Conservation (phyloP, 2,113 vertebrate species). For the Nyctereutes procyonoides region DNA sequence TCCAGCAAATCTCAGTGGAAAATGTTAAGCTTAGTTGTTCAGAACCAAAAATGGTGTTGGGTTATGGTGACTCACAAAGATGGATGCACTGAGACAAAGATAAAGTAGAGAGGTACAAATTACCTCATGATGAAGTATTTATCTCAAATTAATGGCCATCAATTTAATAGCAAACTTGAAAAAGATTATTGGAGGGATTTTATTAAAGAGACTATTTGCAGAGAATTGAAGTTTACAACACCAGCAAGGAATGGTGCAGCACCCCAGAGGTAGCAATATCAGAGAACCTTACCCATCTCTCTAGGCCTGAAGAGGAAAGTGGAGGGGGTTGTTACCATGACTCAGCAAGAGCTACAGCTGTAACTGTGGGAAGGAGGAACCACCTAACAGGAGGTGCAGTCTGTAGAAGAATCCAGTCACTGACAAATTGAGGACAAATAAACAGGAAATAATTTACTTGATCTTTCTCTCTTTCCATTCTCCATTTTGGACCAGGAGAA, state of each 20-base stretch:
- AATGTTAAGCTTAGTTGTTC: neutral
- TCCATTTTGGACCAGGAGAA: neutral
- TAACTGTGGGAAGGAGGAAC: neutral
- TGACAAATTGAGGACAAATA: neutral
- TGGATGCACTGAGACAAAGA: neutral
- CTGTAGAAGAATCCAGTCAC: neutral
- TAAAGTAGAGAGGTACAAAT: neutral
- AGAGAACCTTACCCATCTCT: neutral
- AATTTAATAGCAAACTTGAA: neutral
- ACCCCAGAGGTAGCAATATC: neutral
- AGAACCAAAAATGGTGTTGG: neutral
- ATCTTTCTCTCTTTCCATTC: neutral
- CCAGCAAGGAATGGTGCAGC: neutral
- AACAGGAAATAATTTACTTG: neutral
- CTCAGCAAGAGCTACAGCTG: neutral
- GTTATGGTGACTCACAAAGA: neutral
- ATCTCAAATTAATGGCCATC: neutral
- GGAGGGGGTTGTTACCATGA: neutral
- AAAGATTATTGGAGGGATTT: neutral
- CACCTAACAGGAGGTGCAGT: neutral
- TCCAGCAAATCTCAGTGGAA: slow-evolving; percentile 27
- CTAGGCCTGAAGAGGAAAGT: neutral
- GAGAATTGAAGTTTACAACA: neutral
- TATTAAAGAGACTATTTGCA: neutral
- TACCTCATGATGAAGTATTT: neutral